These are phyloP conservation scores for Eupithecia vulgata DNA, from an alignment of 2,888 invertebrate species.

Conservation along the genomic window DNA sequence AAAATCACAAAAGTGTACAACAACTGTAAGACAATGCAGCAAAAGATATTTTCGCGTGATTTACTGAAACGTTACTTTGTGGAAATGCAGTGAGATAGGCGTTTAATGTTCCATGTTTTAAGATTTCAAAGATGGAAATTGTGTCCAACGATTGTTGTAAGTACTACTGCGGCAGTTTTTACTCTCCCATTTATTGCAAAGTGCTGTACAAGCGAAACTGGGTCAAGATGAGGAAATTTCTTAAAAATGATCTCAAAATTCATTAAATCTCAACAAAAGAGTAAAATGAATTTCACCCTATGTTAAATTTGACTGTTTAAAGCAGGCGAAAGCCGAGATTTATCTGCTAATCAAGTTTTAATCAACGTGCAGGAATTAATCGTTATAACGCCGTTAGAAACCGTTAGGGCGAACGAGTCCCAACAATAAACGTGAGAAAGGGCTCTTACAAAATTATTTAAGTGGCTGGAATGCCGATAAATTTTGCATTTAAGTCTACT, in stretches of 20 bases:
- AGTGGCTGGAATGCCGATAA: slow-evolving; percentile 59
- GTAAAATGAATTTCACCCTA: not conserved
- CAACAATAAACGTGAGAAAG: slow-evolving; percentile 74
- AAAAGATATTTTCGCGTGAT: slow-evolving; percentile 29
- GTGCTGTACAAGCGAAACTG: slow-evolving; percentile 30
- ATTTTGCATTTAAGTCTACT: slow-evolving; percentile 45
- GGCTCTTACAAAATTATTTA: slow-evolving; percentile 61
- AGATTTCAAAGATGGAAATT: slow-evolving; percentile 53
- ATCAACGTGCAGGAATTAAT: slow-evolving; percentile 78
- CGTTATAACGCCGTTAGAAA: slow-evolving; percentile 68
- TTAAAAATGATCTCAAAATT: not conserved
- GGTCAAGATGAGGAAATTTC: slow-evolving; percentile 17
- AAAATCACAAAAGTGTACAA: slow-evolving; percentile 32
- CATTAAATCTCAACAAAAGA: not conserved
- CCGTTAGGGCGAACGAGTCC: slow-evolving; percentile 54
- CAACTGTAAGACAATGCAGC: slow-evolving; percentile 39
- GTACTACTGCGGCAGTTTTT: slow-evolving; percentile 38
- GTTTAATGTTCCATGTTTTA: slow-evolving; percentile 52
- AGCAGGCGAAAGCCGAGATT: slow-evolving; percentile 56
- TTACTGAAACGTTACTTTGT: slow-evolving; percentile 21
- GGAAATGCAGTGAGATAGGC: slow-evolving; percentile 49
- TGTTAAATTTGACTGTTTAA: not conserved
- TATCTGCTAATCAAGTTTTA: slow-evolving; percentile 76
- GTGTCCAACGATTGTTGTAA: slow-evolving; percentile 49
- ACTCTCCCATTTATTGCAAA: slow-evolving; percentile 31